Base-by-base conservation (phyloP, 2,113 vertebrate species). In the Hippocampus comes region DNA sequence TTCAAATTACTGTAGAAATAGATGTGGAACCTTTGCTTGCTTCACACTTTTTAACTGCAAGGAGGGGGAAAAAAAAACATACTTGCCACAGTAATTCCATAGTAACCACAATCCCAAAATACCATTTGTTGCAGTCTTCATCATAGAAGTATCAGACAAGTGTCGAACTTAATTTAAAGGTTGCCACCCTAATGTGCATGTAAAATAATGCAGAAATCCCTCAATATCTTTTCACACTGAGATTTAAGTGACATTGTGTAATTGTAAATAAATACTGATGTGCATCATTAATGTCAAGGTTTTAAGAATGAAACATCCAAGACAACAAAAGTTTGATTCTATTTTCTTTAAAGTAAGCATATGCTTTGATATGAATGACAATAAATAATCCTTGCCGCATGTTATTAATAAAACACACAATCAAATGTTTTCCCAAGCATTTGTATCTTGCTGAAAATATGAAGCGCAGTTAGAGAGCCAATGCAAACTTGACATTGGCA, bases 61-160 rank as follows among this genome's bases (percentile, higher is more conserved):
- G 53, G 5, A 21, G 6, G 25, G 4, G n/a, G 25, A 23, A 57
- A 10, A 57, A 57, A 11, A 12, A 23, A 5, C 55, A 59, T 6
- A 17, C 27, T 63, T 27, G 56, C 80, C 71, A 81, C 74, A 79
- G 75, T 79, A 72, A 78, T 63, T 76, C 80, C 80, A 78, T 71
- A 82, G 68, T 65, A 86, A 89, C 83, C 55, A 57, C 49, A 51
- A 21, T 18, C 49, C 18, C 5, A 51, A 23, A 11, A 56, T 56
- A 56, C 9, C 1, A 10, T 11, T 56, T 23, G 21, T 55, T 55
- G 53, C 9, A 3, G 21, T 55, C 53, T n/a, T 55, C 4, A 9
- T 55, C 53, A 23, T 3, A 56, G 9, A 56, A 14, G 56, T 59
- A 59, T 59, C 11, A 15, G 23, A 27, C 11, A 59, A 57, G 55